A percentile compares a stretch with the other conserved stretches of the same genome.
Evolutionary conservation across 2,797 vertebrate species (phyloP).

Genomic region (Leptoclinus maculatus): DNA sequence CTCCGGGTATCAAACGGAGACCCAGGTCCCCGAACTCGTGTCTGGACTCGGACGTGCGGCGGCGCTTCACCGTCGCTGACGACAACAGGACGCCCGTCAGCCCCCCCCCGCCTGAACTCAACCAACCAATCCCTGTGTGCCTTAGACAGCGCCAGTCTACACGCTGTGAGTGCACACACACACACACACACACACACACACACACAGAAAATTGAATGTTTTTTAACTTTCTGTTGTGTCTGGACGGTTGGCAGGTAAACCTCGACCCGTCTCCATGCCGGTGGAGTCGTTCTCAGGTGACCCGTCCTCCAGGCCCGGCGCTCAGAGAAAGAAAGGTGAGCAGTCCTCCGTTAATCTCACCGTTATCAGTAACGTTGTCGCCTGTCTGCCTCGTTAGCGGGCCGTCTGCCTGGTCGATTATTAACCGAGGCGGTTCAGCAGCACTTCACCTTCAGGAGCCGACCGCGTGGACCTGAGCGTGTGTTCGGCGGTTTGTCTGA

Average conservation of each 20-base stretch:
- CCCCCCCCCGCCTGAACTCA: conserved; percentile 79
- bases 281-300: conserved; percentile 89
- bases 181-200: conserved; percentile 12
- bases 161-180: conserved; percentile 79
- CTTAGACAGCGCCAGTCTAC: conserved; percentile 87
- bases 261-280: conserved; percentile 96
- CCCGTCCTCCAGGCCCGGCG: conserved; percentile 82
- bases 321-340: conserved; percentile 88
- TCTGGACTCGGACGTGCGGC: conserved; percentile 87
- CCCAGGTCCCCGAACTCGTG: conserved; percentile 90
- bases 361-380: conserved; percentile 5
- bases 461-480: not conserved
- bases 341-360: conserved; percentile 1
- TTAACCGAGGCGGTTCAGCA: conserved; percentile 30
- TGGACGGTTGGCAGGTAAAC: conserved; percentile 85
- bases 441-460: conserved; percentile 14
- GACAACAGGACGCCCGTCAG: conserved; percentile 71
- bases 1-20: conserved; percentile 56
- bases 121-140: conserved; percentile 78
- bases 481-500: conserved; percentile 4
- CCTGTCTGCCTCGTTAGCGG: conserved; percentile 19
- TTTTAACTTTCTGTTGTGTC: not conserved
- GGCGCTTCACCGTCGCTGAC: conserved; percentile 83
- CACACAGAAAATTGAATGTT: not conserved
- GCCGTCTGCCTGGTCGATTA: conserved; percentile 9